A percentile compares a stretch with the other conserved stretches of the same genome.
phyloP scores from a whole-genome alignment of 2,797 vertebrate genomes.

The Fringilla coelebs region DNA sequence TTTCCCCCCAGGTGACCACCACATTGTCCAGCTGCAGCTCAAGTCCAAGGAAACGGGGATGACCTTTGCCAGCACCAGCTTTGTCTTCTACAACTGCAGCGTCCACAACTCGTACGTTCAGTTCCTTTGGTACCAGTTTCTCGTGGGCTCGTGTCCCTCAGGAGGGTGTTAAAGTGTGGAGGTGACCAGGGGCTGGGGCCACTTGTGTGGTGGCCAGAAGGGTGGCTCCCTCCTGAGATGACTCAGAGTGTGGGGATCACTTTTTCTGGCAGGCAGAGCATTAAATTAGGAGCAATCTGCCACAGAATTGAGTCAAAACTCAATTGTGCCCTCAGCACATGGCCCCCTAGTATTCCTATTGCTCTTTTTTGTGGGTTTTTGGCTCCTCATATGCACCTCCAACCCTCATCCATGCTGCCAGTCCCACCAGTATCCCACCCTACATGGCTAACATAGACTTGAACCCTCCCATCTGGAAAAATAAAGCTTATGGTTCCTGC shows the following conservation, averaged over 20 bases:
- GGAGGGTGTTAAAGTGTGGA: neutral
- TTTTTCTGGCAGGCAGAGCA: neutral
- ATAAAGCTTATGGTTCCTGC: neutral
- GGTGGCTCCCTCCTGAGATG: neutral
- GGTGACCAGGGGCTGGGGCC: neutral
- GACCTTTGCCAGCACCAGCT: constrained; percentile 95
- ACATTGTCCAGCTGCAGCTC: constrained; percentile 95
- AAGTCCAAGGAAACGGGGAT: constrained; percentile 98
- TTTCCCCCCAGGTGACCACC: constrained; percentile 86
- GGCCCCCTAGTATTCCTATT: neutral
- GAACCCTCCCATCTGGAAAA: neutral
- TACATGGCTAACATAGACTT: neutral
- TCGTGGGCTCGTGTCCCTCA: rapidly evolving
- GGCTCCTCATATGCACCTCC: neutral
- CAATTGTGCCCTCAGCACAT: neutral
- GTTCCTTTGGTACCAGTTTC: neutral
- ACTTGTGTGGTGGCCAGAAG: neutral
- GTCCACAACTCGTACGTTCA: constrained; percentile 93
- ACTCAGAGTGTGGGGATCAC: neutral
- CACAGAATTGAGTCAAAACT: neutral
- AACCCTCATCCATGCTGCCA: neutral
- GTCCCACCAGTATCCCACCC: neutral
- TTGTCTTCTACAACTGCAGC: constrained; percentile 99
- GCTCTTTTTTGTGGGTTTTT: neutral
- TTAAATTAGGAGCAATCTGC: neutral